These are phyloP conservation scores for Hydropotes inermis DNA, from an alignment of 2,113 vertebrate genomes.

Conservation along the genomic window DNA sequence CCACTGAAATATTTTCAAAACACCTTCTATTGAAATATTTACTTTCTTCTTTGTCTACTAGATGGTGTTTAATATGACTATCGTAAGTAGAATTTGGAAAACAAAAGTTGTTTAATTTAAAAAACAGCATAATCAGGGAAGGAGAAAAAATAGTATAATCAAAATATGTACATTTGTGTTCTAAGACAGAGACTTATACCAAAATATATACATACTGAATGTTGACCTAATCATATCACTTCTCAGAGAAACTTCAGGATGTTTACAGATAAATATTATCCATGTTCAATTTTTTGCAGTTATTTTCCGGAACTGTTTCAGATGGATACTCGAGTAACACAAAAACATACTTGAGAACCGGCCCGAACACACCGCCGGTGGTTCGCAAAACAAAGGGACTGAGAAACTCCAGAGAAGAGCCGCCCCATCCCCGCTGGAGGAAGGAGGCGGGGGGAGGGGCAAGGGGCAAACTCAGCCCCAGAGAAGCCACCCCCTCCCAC, in stretches of 20 bases:
- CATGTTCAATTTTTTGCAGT: background rate
- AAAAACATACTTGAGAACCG: background rate
- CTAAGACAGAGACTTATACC: background rate
- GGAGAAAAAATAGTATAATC: background rate
- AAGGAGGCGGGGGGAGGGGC: too few species aligned
- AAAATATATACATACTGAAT: background rate
- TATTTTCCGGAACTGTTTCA: background rate
- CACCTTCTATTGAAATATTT: background rate
- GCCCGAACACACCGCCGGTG: too few species aligned
- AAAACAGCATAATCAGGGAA: background rate
- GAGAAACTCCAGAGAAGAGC: too few species aligned
- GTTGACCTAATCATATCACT: background rate
- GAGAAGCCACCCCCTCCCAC: too few species aligned
- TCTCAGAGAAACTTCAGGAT: background rate
- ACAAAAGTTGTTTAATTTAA: background rate
- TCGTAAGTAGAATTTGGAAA: background rate
- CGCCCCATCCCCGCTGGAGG: too few species aligned
- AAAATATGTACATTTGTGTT: background rate
- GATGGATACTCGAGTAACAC: background rate
- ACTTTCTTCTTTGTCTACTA: background rate
- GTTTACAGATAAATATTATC: background rate
- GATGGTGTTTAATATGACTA: background rate
- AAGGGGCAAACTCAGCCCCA: too few species aligned
- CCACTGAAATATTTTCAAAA: background rate
- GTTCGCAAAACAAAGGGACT: too few species aligned